Percentiles rank a stretch among this genome's conserved stretches.
phyloP scores from a whole-genome alignment of 2,888 invertebrate species.

The Euphydryas editha region DNA sequence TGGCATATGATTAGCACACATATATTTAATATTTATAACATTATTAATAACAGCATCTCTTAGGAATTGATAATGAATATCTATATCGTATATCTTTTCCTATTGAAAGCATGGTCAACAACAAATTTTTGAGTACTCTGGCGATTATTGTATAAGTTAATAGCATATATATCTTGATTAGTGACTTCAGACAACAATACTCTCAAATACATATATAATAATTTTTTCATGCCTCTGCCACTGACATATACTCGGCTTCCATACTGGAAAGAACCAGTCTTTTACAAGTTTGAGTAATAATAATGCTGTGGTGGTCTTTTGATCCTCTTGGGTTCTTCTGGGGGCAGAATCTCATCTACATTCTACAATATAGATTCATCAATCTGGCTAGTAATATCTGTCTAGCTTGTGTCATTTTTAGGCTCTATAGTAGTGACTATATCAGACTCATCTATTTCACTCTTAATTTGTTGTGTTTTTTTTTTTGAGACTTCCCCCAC shows the following conservation, averaged over 20 bases:
- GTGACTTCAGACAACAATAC: too few relatives aligned
- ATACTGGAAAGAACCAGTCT: too few relatives aligned
- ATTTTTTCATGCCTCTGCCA: too few relatives aligned
- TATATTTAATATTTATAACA: too few relatives aligned
- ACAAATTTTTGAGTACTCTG: background rate
- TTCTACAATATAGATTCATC: background rate
- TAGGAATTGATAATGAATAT: background rate
- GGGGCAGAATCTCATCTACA: background rate
- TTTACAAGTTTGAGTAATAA: background rate
- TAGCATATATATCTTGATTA: too few relatives aligned
- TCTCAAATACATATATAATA: too few relatives aligned
- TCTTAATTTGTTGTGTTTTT: too few relatives aligned
- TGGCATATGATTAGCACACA: background rate
- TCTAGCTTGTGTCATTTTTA: background rate
- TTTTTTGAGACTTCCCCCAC: too few relatives aligned
- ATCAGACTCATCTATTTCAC: too few relatives aligned
- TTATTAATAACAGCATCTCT: background rate
- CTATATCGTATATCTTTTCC: constrained; percentile 7
- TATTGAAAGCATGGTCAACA: background rate
- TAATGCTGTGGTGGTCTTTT: background rate
- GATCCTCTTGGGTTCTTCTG: too few relatives aligned
- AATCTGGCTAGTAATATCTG: background rate
- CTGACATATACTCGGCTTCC: too few relatives aligned
- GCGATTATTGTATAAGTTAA: background rate
- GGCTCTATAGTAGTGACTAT: background rate